Base-by-base conservation (phyloP, 1,140 invertebrate genomes). In the Anadara kagoshimensis region DNA sequence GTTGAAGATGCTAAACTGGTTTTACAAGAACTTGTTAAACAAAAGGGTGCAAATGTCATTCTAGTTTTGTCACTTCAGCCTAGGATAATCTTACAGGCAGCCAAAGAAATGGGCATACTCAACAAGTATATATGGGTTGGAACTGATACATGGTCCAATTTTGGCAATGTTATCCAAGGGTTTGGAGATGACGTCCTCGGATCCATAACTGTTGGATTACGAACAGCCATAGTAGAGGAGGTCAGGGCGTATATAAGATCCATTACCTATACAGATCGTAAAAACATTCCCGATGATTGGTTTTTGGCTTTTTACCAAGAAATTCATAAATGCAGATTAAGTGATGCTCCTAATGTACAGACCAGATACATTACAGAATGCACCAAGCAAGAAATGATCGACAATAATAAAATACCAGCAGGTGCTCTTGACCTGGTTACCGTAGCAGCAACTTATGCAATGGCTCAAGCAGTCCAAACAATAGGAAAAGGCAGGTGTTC, bases 131-230 rank as follows among this genome's bases (percentile, higher is more conserved):
- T 86, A 22, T 79, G 80, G 73, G 75, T 86, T 22, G 82, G 82
- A 26, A 71, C 75, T 0, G 73, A 81, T 56, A 65, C 64, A 1
- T 83, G 78, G 83, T 94, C 93, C 16, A 92, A 92, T 64, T 92
- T 93, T 78, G 87, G 91, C 16, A 92, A 92, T 72, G 85, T 94
- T 1, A 90, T 94, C 0, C 91, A 93, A 71, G 92, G 92, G 0
- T 79, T 93, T 7, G 93, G 94, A 79, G 91, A 92, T 1, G 91
- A 93, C 18, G 93, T 94, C 0, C 92, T 93, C 70, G 94, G 94
- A 0, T 93, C 94, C 1, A 93, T 95, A 57, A 95, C 94, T 0
- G 92, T 95, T 8, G 93, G 94, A 78, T 86, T 94, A 0, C 69
- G 83, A 62, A 79, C 61, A 56, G 71, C 78, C 51, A 88, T 90